Evolutionary conservation across 2,888 invertebrate species (phyloP).

Genomic region (Noctua janthe): DNA sequence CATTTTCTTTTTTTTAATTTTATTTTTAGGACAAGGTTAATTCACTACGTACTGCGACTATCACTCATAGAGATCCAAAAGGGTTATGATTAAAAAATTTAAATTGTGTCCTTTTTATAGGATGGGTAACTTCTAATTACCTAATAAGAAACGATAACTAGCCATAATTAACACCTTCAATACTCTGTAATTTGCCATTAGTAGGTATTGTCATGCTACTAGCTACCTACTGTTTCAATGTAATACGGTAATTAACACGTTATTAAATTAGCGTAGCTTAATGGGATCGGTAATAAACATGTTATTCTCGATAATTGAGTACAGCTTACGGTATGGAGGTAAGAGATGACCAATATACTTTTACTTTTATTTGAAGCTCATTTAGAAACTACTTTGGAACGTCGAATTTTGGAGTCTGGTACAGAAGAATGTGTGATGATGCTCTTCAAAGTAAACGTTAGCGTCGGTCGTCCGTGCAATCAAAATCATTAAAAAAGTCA

Average conservation of each 20-base stretch:
- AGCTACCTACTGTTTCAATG: background rate
- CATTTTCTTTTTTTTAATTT: conserved; percentile 28
- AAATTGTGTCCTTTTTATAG: conserved; percentile 7
- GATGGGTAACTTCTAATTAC: conserved; percentile 4
- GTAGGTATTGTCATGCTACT: background rate
- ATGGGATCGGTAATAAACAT: conserved; percentile 26
- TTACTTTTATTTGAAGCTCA: background rate
- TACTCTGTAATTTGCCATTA: conserved; percentile 5
- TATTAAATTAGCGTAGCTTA: conserved; percentile 1
- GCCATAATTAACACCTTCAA: background rate
- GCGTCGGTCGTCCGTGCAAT: too few relatives aligned
- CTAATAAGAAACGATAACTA: background rate
- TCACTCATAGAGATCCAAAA: conserved; percentile 12
- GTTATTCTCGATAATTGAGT: background rate
- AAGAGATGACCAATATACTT: background rate
- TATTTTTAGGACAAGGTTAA: too few relatives aligned
- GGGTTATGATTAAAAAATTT: conserved; percentile 1
- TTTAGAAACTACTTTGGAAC: background rate
- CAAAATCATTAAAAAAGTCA: too few relatives aligned
- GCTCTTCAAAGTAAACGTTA: too few relatives aligned
- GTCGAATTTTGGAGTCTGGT: too few relatives aligned
- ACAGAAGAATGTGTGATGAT: too few relatives aligned
- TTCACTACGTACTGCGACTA: background rate
- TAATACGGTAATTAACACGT: background rate
- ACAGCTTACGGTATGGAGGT: background rate